These are phyloP conservation scores for Drosophila nannoptera DNA, from an alignment of 1,140 invertebrate species.

Conservation along the genomic window DNA sequence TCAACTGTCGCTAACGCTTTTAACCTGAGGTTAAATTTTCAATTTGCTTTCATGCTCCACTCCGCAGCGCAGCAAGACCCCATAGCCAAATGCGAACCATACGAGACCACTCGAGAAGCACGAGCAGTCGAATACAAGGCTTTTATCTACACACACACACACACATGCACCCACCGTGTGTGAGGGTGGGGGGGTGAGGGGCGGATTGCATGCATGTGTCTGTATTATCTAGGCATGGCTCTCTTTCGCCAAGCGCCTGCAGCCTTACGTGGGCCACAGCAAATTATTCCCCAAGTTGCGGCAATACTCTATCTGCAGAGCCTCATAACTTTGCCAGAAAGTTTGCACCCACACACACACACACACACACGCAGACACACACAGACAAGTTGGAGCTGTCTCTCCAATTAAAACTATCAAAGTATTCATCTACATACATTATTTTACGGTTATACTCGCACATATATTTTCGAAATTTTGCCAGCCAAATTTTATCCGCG, in stretches of 20 bases:
- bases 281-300: constrained; percentile 67
- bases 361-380: too few species aligned
- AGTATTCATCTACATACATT: too few species aligned
- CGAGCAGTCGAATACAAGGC: constrained; percentile 49
- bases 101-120: constrained; percentile 2
- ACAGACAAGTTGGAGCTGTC: background rate
- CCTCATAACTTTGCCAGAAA: constrained; percentile 3
- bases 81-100: constrained; percentile 27
- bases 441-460: too few species aligned
- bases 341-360: background rate
- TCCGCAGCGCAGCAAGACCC: constrained; percentile 44
- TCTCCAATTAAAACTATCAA: background rate
- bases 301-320: constrained; percentile 27
- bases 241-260: constrained; percentile 52
- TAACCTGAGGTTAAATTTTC: constrained; percentile 78
- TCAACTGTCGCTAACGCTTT: constrained; percentile 75
- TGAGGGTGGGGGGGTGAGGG: too few species aligned
- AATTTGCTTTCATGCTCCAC: constrained; percentile 66
- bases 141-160: constrained; percentile 36
- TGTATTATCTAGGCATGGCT: constrained; percentile 52
- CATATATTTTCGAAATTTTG: too few species aligned
- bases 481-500: too few species aligned
- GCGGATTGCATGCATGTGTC: constrained; percentile 16
- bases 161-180: background rate
- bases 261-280: constrained; percentile 59